Base-by-base conservation (phyloP, 2,113 vertebrate genomes). In the Jaculus jaculus region DNA sequence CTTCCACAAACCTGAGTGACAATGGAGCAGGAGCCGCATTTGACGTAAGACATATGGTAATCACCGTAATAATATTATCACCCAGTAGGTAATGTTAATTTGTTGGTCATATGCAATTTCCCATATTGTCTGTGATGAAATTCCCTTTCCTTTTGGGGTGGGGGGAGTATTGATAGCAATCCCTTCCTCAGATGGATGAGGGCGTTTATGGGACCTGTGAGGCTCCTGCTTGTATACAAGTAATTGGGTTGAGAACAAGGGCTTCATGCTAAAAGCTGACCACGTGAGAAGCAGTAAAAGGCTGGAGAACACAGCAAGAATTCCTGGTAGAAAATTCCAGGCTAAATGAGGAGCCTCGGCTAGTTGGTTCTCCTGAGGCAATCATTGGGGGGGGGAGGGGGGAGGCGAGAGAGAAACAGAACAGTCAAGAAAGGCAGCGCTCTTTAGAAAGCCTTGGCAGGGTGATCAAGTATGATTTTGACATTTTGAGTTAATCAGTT, bases 61-160 rank as follows among this genome's bases (percentile, higher is more conserved):
- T 96, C 91, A 95, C 81, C 95, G 85, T 94, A 96, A 95, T 96
- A 94, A 97, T 96, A 97, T 96, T 78, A 89, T 95, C 66, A 86
- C 30, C 75, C 20, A 0, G 84, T 3, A 63, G 85, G 86, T 90
- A 88, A 85, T 69, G 17, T 74, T 93, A 63, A 65, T 97, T 16
- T 78, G 92, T 97, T 90, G 87, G 91, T 90, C 95, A 93, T 82
- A 91, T 97, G n/a, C 83, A 95, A 83, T 88, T 95, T 86, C 96
- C 95, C 96, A 91, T 97, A 96, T 51, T 93, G 37, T 96, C 96
- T 88, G 47, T 6, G 90, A 63, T 91, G 95, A 75, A 47, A 96
- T 84, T 89, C 65, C 71, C 24, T 86, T 69, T 68, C 12, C 16
- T 28, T 91, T 95, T 86, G 30, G 54, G 54, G 54, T 7, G 11